Base-by-base conservation (phyloP, 1,140 invertebrate genomes). In the Vanessa tameamea region DNA sequence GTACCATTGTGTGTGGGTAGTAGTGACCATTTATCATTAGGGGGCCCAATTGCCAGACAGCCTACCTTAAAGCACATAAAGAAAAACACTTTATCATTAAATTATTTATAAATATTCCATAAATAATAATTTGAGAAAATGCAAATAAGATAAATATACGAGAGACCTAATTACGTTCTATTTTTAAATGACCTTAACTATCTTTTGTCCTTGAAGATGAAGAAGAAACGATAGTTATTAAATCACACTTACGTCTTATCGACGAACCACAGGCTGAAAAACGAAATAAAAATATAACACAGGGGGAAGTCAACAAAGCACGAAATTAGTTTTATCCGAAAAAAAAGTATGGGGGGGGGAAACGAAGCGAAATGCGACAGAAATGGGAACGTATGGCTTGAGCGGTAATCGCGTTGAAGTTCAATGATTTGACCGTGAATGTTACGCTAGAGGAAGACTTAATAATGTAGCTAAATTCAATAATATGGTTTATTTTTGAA, bases 281-380 rank as follows among this genome's bases (percentile, higher is more conserved):
- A 80, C 79, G 68, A 81, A 88, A 84, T 84, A 78, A 86, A 84
- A 87, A 84, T 85, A 83, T 83, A 81, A 86, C 83, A 88, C 81
- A 82, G 72, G 77, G 77, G 80, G 57, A 77, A 88, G 82, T 87
- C 85, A 88, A 87, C 86, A 88, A 88, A 87, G 86, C 86, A 88
- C 83, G 84, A 88, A 88, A 88, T 88, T 88, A 87, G 86, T 83
- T 88, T 88, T 83, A 88, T 85, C 79, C 85, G 73, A 83, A 86
- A 75, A 82, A 31, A 83, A 82, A 83, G 78, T 72, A 78, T 31
- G 26, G 26, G 78, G 75, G 79, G 82, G 82, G 76, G 76, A 80
- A 80, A 76, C 80, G 73, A 64, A 75, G 76, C 81, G 79, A 79
- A 79, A 77, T 82, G 74, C 78, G 70, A 75, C 69, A 79, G 75